Percentiles rank a stretch among this genome's conserved stretches.
These are phyloP conservation scores for Carollia perspicillata DNA, from an alignment of 2,113 vertebrate genomes.

Conservation along the genomic window DNA sequence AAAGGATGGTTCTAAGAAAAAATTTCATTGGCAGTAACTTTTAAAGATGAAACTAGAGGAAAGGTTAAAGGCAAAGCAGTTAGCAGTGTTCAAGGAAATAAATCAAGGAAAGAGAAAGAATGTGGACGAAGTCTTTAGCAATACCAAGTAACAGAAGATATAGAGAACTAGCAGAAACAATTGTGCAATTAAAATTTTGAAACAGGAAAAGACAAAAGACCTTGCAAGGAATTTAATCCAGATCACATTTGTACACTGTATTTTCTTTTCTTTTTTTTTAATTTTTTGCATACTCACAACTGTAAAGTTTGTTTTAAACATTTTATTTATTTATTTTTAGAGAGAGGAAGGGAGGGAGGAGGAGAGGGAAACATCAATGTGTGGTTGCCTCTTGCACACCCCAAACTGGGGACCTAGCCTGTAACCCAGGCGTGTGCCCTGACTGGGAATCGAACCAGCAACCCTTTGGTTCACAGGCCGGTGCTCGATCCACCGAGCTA, in stretches of 20 bases:
- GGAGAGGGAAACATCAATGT: too few species aligned
- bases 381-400: too few species aligned
- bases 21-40: constrained; percentile 9
- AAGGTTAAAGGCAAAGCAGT: constrained; percentile 38
- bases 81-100: constrained; percentile 11
- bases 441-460: too few species aligned
- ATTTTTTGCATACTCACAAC: too few species aligned
- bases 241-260: constrained; percentile 3
- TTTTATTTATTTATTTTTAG: too few species aligned
- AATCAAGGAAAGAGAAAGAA: not conserved
- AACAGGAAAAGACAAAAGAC: constrained; percentile 19
- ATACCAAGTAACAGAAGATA: constrained; percentile 17
- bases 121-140: constrained; percentile 5
- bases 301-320: too few species aligned
- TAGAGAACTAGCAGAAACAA: not conserved
- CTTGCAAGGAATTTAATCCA: constrained; percentile 24
- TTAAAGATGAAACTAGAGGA: constrained; percentile 1
- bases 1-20: constrained; percentile 22
- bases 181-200: not conserved
- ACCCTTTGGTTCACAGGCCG: too few species aligned
- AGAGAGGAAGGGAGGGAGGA: too few species aligned
- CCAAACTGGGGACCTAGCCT: too few species aligned
- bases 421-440: too few species aligned
- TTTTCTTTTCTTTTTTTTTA: too few species aligned
- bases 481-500: too few species aligned